Evolutionary conservation across 2,113 vertebrate species (phyloP).

Genomic region (Zosterops hypoxanthus): DNA sequence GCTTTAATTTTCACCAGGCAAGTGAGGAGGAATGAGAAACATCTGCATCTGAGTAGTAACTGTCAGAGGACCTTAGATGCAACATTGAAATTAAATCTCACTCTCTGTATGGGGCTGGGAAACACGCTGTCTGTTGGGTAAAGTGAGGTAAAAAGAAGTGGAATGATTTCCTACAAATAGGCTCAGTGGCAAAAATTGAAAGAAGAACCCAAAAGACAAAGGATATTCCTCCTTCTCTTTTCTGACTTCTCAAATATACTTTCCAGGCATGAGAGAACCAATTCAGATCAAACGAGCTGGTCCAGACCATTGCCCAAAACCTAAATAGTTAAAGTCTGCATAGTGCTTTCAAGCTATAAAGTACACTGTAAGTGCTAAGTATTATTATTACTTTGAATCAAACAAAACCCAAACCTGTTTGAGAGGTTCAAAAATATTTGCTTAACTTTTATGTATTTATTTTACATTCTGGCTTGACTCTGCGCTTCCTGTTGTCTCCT

Average conservation of each 20-base stretch:
- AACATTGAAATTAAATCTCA: background rate
- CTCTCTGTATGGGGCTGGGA: background rate
- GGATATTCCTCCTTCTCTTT: background rate
- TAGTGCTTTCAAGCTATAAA: constrained; percentile 45
- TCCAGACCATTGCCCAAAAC: background rate
- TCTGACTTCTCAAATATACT: background rate
- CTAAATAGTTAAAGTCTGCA: constrained; percentile 37
- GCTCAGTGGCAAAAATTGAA: background rate
- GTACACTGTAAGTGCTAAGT: constrained; percentile 41
- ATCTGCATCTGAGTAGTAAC: background rate
- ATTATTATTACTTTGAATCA: constrained; percentile 61
- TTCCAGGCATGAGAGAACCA: background rate
- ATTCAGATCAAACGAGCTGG: background rate
- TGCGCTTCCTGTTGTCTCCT: constrained; percentile 22
- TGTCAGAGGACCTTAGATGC: background rate
- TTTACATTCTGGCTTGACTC: constrained; percentile 56
- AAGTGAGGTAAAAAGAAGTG: background rate
- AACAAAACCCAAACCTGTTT: constrained; percentile 52
- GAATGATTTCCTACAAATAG: background rate
- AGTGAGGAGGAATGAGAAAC: constrained; percentile 24
- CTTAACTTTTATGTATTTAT: constrained; percentile 65
- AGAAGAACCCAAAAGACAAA: background rate
- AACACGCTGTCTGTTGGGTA: background rate
- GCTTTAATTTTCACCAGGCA: constrained; percentile 30
- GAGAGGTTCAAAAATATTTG: constrained; percentile 64